Base-by-base conservation (phyloP, 2,888 invertebrate species). In the Rhagonycha lutea region DNA sequence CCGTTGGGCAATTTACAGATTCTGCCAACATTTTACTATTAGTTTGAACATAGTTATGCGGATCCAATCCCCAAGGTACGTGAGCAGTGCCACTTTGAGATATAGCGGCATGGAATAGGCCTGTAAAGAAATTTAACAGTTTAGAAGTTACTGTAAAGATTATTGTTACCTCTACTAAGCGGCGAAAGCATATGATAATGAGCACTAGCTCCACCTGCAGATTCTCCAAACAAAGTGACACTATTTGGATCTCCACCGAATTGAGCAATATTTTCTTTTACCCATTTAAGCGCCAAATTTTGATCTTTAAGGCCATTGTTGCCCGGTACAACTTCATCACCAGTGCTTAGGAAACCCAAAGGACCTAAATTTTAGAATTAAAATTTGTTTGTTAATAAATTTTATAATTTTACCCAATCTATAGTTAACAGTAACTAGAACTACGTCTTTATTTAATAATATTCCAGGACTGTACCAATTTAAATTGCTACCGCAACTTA, bases 21-120 rank as follows among this genome's bases (percentile, higher is more conserved):
- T 91, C 85, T 0, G 92, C 93, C 18, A 95, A 83, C 63, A 90
- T 90, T 72, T 88, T 89, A 0, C 94, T 92, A 70, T 92, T 90
- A 32, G 87, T 86, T 7, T 89, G 86, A 0, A 92, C 90, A 75
- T 91, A 89, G 7, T 92, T 92, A 3, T 91, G 90, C 68, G 90
- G 89, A 5, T 84, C 81, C n/a, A 82, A 70, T 0, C 83, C 83
- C 86, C 86, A 86, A n/a, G 81, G 76, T 68, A 82, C 82, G 60
- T 92, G 87, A 0, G 92, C 91, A 0, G 92, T 93, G 0, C 94
- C 94, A 61, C 94, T 94, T 84, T 94, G 92, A 0, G 94, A 92
- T 76, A 95, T 94, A 1, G 90, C 94, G 75, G 91, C 91, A 80
- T 94, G 92, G 80, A 94, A 93, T 12, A 94, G 84, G 75, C 92